These are phyloP conservation scores for Papilio machaon DNA, from an alignment of 1,140 invertebrate genomes.

Conservation along the genomic window DNA sequence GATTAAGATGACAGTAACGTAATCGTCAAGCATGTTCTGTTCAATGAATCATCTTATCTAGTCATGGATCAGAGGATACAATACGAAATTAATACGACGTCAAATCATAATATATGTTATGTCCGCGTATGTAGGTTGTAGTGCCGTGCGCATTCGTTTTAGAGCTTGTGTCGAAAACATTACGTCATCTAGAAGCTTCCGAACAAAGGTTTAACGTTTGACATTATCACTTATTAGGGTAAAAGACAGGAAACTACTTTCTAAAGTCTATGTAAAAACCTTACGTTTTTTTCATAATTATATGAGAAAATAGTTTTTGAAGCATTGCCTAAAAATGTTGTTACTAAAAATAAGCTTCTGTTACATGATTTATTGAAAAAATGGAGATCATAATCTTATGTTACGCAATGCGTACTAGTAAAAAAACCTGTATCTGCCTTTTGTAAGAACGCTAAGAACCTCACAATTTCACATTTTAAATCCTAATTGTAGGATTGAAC, in stretches of 20 bases:
- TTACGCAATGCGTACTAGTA: background rate
- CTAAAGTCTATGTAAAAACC: conserved; percentile 15
- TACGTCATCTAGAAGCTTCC: conserved; percentile 44
- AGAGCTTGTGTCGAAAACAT: conserved; percentile 52
- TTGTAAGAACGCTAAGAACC: background rate
- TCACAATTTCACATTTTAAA: background rate
- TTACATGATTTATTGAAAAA: background rate
- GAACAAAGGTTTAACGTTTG: conserved; percentile 42
- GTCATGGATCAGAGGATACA: conserved; percentile 42
- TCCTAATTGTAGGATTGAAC: background rate
- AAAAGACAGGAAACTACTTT: conserved; percentile 28
- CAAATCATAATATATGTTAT: conserved; percentile 63
- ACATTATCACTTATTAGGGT: conserved; percentile 14
- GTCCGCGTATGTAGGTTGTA: conserved; percentile 72
- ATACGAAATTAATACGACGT: conserved; percentile 60
- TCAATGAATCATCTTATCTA: conserved; percentile 36
- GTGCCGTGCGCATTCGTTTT: conserved; percentile 76
- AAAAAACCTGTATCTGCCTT: background rate
- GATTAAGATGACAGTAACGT: conserved; percentile 21
- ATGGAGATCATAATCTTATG: background rate
- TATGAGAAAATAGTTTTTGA: too few relatives aligned
- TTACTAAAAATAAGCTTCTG: too few relatives aligned
- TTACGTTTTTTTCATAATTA: background rate
- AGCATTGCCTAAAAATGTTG: too few relatives aligned
- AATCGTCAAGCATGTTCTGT: conserved; percentile 28